phyloP scores from a whole-genome alignment of 1,140 invertebrate species.

The Antheraea pernyi region DNA sequence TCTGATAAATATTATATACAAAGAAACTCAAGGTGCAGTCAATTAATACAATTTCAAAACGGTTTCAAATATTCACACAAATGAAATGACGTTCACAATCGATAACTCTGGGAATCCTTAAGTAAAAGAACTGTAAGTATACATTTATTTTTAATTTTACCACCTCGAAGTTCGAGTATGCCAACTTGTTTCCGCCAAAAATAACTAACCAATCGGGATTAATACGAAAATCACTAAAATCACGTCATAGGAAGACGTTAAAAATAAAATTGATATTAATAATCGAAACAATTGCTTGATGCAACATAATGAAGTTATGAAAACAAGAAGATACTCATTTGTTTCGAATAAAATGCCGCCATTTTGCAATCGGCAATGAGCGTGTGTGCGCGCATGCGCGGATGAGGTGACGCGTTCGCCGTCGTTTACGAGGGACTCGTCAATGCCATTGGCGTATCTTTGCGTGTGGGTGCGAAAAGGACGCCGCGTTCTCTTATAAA shows the following conservation, averaged over 20 bases:
- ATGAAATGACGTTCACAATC: too few relatives aligned
- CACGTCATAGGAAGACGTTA: not conserved
- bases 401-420: conserved; percentile 14
- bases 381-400: conserved; percentile 23
- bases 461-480: conserved; percentile 47
- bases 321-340: conserved; percentile 23
- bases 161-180: conserved; percentile 18
- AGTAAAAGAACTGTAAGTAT: not conserved
- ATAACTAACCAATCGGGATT: conserved; percentile 5
- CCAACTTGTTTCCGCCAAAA: conserved; percentile 7
- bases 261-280: not conserved
- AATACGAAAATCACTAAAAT: not conserved
- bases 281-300: not conserved
- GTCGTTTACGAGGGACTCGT: conserved; percentile 15
- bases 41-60: too few relatives aligned
- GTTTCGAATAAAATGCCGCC: conserved; percentile 19
- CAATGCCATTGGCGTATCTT: conserved; percentile 15
- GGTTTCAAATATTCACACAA: too few relatives aligned
- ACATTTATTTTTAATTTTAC: conserved; percentile 22
- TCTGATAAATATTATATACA: too few relatives aligned
- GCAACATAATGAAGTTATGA: conserved; percentile 18
- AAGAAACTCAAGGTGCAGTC: too few relatives aligned
- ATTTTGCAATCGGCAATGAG: conserved; percentile 30
- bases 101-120: too few relatives aligned
- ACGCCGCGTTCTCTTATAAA: conserved; percentile 2